Percentiles rank a stretch among this genome's conserved stretches.
Conservation (phyloP, 2,113 vertebrate species). For the Myotis yumanensis region DNA sequence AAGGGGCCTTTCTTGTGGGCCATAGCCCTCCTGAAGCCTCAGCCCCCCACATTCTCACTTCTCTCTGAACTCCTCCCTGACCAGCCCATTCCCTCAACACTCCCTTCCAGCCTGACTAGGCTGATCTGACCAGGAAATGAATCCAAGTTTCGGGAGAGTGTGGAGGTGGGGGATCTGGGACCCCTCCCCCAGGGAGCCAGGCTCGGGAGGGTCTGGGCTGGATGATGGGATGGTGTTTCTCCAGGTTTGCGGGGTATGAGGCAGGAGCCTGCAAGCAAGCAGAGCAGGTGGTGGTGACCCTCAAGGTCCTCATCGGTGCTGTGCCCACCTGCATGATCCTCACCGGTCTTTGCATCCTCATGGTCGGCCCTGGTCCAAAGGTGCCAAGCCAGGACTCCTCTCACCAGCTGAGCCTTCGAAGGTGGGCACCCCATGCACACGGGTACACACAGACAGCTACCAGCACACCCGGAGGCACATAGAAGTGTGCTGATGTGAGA, state of each 20-base stretch:
- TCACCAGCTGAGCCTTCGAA: constrained; percentile 86
- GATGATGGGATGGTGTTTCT: not conserved
- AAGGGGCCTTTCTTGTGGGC: not conserved
- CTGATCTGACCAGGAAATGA: not conserved
- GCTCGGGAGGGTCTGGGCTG: not conserved
- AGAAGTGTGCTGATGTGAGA: too few relatives aligned
- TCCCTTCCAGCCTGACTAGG: not conserved
- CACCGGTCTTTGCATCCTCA: constrained; percentile 90
- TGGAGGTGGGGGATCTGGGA: not conserved
- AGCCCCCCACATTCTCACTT: not conserved
- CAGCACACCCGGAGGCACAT: not conserved
- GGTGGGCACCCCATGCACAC: constrained; percentile 78
- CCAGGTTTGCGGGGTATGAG: constrained; percentile 93
- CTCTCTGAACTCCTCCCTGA: not conserved
- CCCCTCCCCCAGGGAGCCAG: not conserved
- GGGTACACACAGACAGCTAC: not conserved
- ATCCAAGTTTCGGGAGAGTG: not conserved
- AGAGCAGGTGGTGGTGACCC: constrained; percentile 88
- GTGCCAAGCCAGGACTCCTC: constrained; percentile 87
- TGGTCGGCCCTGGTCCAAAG: constrained; percentile 91
- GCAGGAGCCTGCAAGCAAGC: constrained; percentile 91
- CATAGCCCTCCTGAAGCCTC: not conserved
- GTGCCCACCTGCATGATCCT: constrained; percentile 93
- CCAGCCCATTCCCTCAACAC: not conserved
- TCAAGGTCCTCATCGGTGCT: constrained; percentile 93